phyloP scores from a whole-genome alignment of 2,113 vertebrate species.

The Channa maculata region DNA sequence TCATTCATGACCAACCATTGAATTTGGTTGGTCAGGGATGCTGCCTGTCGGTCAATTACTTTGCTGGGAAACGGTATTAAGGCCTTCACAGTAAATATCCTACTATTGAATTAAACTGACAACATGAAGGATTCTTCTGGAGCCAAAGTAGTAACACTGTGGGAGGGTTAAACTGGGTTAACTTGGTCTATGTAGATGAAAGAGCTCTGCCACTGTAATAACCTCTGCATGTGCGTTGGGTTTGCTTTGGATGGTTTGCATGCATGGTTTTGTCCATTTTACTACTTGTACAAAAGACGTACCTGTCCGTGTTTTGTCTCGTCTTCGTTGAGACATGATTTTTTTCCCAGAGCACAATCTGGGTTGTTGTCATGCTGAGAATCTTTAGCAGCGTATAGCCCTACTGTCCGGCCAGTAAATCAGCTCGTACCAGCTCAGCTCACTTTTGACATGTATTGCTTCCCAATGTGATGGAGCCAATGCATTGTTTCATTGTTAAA shows the following conservation, averaged over 20 bases:
- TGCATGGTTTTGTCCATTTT: neutral
- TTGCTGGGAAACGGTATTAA: neutral
- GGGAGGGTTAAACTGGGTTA: conserved; percentile 13
- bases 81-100: neutral
- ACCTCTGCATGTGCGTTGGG: neutral
- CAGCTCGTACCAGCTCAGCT: conserved; percentile 9
- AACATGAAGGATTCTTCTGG: neutral
- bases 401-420: neutral
- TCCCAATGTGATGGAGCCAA: neutral
- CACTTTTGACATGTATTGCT: conserved; percentile 8
- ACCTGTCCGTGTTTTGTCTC: neutral
- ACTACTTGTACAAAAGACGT: neutral
- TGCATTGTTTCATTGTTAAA: neutral
- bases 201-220: neutral
- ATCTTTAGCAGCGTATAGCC: neutral
- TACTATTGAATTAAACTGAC: neutral
- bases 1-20: conserved; percentile 22
- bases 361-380: conserved; percentile 7
- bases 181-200: neutral
- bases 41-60: neutral
- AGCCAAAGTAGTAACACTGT: conserved; percentile 5
- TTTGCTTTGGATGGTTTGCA: neutral
- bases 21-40: conserved; percentile 4
- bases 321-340: neutral
- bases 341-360: neutral